A percentile compares a stretch with the other conserved stretches of the same genome.
These are phyloP conservation scores for Eufriesea mexicana DNA, from an alignment of 1,140 invertebrate genomes.

Conservation along the genomic window DNA sequence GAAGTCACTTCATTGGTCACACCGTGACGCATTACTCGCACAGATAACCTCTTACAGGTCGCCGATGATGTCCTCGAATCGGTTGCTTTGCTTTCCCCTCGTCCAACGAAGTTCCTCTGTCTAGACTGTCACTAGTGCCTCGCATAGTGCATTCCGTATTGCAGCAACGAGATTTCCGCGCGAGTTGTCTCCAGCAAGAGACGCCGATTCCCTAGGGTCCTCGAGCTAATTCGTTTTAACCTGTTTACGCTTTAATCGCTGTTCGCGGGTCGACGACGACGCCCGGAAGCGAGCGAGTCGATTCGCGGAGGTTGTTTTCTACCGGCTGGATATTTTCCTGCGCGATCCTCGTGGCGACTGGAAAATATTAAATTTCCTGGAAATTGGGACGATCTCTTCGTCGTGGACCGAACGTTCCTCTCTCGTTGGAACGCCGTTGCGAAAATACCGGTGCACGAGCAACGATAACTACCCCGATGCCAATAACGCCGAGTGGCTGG, in stretches of 20 bases:
- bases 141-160: not conserved
- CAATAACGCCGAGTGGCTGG: too few relatives aligned
- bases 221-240: not conserved
- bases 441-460: too few relatives aligned
- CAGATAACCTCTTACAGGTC: too few relatives aligned
- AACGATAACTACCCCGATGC: too few relatives aligned
- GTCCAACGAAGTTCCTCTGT: too few relatives aligned
- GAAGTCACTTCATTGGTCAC: too few relatives aligned
- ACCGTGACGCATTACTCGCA: too few relatives aligned
- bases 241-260: not conserved
- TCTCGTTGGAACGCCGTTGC: too few relatives aligned
- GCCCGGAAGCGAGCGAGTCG: not conserved
- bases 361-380: slow-evolving; percentile 21
- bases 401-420: not conserved
- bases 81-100: not conserved
- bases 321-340: not conserved
- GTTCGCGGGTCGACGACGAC: not conserved
- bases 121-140: too few relatives aligned
- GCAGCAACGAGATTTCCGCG: not conserved
- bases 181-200: not conserved
- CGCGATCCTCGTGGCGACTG: too few relatives aligned
- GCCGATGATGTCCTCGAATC: not conserved
- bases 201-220: not conserved
- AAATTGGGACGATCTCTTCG: not conserved
- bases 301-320: not conserved